Percentiles rank a stretch among this genome's conserved stretches.
Conservation (phyloP, 2,888 invertebrate species). For the Drosophila nr. perissopoda region DNA sequence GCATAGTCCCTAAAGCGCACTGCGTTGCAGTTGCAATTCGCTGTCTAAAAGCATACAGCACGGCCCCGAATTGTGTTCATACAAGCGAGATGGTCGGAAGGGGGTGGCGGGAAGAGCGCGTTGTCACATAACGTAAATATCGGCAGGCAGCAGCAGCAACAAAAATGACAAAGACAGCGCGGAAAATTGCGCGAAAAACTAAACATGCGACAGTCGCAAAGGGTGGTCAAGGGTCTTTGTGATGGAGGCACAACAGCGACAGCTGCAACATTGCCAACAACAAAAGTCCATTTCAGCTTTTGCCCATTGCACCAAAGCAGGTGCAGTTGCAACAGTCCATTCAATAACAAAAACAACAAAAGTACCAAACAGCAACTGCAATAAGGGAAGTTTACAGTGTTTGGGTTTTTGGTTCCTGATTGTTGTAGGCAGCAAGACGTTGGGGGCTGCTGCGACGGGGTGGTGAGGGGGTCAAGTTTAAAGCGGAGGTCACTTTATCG, state of each 20-base stretch:
- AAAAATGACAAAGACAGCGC: constrained; percentile 73
- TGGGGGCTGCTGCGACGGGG: not conserved
- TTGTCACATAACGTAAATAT: constrained; percentile 61
- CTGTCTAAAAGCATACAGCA: constrained; percentile 72
- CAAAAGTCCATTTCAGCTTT: constrained; percentile 67
- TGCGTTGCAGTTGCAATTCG: constrained; percentile 71
- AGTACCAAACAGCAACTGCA: constrained; percentile 55
- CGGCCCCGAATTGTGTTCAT: constrained; percentile 16
- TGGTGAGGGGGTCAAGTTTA: constrained; percentile 40
- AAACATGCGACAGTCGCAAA: constrained; percentile 58
- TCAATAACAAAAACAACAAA: constrained; percentile 49
- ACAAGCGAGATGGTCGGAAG: not conserved
- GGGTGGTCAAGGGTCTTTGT: constrained; percentile 1
- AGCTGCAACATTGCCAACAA: constrained; percentile 64
- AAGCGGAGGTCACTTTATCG: constrained; percentile 28
- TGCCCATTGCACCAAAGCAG: constrained; percentile 68
- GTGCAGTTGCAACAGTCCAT: constrained; percentile 47
- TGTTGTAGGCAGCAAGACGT: constrained; percentile 13
- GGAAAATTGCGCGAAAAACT: constrained; percentile 81
- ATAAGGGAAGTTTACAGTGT: constrained; percentile 34
- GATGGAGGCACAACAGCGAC: constrained; percentile 40
- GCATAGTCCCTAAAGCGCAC: constrained; percentile 78
- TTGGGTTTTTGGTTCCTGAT: constrained; percentile 18
- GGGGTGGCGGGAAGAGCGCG: not conserved
- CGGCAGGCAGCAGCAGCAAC: constrained; percentile 24